Percentiles rank a stretch among this genome's conserved stretches.
Evolutionary conservation across 1,140 invertebrate species (phyloP).

Genomic region (Sycophila sp.): DNA sequence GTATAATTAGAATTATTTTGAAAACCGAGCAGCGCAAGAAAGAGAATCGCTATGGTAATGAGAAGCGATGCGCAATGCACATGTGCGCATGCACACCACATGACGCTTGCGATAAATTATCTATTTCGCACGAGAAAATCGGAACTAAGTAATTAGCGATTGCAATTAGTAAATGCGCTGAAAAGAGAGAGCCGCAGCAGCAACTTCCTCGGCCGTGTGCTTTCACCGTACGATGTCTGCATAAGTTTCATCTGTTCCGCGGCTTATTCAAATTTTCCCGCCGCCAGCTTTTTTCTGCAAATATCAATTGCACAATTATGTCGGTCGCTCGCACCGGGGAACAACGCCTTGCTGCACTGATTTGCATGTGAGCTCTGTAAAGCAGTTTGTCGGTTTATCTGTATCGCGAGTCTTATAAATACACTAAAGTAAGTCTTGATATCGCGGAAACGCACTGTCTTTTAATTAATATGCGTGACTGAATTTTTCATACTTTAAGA

Average conservation of each 20-base stretch:
- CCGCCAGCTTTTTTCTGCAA: slow-evolving; percentile 11
- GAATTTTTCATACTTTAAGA: too few relatives aligned
- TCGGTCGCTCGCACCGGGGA: slow-evolving; percentile 9
- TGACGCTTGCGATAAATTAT: slow-evolving; percentile 25
- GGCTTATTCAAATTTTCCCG: slow-evolving; percentile 29
- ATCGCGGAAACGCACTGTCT: too few relatives aligned
- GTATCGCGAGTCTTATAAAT: too few relatives aligned
- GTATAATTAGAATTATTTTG: slow-evolving; percentile 26
- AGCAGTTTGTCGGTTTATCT: too few relatives aligned
- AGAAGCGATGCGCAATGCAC: slow-evolving; percentile 36
- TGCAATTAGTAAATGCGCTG: slow-evolving; percentile 35
- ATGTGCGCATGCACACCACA: slow-evolving; percentile 32
- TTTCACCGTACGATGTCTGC: slow-evolving; percentile 29
- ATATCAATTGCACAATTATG: slow-evolving; percentile 38
- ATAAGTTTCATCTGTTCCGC: slow-evolving; percentile 27
- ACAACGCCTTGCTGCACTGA: neutral
- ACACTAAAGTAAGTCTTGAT: too few relatives aligned
- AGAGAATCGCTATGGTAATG: slow-evolving; percentile 32
- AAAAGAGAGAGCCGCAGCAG: slow-evolving; percentile 13
- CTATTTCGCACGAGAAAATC: slow-evolving; percentile 36
- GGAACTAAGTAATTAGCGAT: slow-evolving; percentile 33
- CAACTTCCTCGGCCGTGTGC: slow-evolving; percentile 13
- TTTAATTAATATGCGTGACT: too few relatives aligned
- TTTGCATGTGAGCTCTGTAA: slow-evolving; percentile 17
- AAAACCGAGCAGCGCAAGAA: too few relatives aligned